phyloP scores from a whole-genome alignment of 1,140 invertebrate species.

The Neodiprion virginianus region DNA sequence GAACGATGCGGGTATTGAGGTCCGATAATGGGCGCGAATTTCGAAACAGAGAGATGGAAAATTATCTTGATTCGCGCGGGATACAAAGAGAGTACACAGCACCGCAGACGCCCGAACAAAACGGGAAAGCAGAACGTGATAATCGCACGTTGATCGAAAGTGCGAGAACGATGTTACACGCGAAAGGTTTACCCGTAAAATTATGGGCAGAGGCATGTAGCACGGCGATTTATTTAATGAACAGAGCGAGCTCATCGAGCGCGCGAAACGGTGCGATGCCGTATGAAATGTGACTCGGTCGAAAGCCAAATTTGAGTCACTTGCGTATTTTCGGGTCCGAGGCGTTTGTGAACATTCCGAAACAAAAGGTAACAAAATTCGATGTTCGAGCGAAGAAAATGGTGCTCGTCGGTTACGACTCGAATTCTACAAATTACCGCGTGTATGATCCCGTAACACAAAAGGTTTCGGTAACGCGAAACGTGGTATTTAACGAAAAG shows the following conservation, averaged over 20 bases:
- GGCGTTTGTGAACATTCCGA: conserved; percentile 23
- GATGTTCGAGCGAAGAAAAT: conserved; percentile 11
- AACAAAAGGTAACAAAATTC: conserved; percentile 21
- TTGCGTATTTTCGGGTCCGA: background rate
- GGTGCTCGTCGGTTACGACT: conserved; percentile 24
- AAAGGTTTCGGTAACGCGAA: background rate
- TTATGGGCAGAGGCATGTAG: conserved; percentile 54
- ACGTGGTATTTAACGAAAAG: conserved; percentile 14
- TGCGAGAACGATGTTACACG: conserved; percentile 45
- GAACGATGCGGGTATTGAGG: conserved; percentile 40
- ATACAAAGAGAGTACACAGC: conserved; percentile 43
- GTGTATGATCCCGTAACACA: background rate
- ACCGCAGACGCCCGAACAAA: conserved; percentile 47
- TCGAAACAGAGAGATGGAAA: conserved; percentile 41
- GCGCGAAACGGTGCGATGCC: background rate
- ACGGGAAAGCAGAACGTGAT: conserved; percentile 45
- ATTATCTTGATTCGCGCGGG: conserved; percentile 38
- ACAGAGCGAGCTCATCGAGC: background rate
- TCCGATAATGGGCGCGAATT: conserved; percentile 59
- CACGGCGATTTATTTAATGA: conserved; percentile 41
- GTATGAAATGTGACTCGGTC: background rate
- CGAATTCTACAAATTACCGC: conserved; percentile 25
- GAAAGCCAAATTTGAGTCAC: background rate
- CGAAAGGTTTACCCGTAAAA: conserved; percentile 30
- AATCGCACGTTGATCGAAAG: conserved; percentile 8